Base-by-base conservation (phyloP, 2,113 vertebrate species). In the Lates calcarifer region DNA sequence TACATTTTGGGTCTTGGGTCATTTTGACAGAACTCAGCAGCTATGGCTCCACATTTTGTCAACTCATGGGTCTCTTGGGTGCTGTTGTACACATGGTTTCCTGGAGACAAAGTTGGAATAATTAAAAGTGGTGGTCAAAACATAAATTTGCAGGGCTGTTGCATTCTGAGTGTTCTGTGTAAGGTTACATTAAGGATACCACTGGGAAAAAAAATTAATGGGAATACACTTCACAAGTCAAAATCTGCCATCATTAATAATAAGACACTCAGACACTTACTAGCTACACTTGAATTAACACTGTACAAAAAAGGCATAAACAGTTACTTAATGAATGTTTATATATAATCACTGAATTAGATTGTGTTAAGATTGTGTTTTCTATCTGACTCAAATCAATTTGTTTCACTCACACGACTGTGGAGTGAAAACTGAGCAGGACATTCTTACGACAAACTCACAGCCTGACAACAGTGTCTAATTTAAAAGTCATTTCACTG, bases 291-390 rank as follows among this genome's bases (percentile, higher is more conserved):
- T 70, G 11, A 65, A 64, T 51, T 71, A 28, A 39, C 58, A 55
- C 20, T 35, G 6, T 8, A 33, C 12, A 51, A 49, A 39, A 61
- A 62, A 39, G 17, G 9, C 20, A 18, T 65, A 57, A 64, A 77
- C 7, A 9, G 26, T 66, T 65, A 65, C 35, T 65, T 67, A 13
- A 72, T 66, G 0, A 8, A 28, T 79, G 7, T 62, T 47, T 37
- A 17, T 18, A 24, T 82, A 43, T 47, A 37, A 75, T 68, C 29
- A 56, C 28, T 76, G 79, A 55, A 85, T 68, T 67, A 74, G 49
- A 55, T 3, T n/a, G n/a, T n/a, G n/a, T n/a, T n/a, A n/a, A 2
- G 41, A 37, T 39, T 63, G 22, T 17, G 22, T 20, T 61, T 73
- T 51, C 62, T 31, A n/a, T 69, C 31, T 55, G n/a, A 82, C 45